Percentiles rank a stretch among this genome's conserved stretches.
Evolutionary conservation across 2,888 invertebrate species (phyloP).

Genomic region (Thumatha senex): DNA sequence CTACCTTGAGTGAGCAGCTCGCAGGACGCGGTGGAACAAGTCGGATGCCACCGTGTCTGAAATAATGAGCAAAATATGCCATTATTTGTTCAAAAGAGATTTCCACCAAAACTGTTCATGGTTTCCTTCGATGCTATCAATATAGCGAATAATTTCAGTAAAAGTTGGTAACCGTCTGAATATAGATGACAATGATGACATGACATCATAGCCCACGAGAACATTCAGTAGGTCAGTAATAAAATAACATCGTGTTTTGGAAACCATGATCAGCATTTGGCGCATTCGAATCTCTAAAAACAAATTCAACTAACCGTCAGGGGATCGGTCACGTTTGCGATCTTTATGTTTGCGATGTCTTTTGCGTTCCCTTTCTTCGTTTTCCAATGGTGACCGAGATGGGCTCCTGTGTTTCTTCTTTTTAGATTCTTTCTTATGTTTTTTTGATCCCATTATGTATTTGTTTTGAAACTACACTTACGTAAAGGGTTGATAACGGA

Average conservation of each 20-base stretch:
- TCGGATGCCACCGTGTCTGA: slow-evolving; percentile 77
- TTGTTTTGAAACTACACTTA: background rate
- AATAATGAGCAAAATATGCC: slow-evolving; percentile 81
- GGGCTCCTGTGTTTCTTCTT: slow-evolving; percentile 86
- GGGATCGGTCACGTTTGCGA: slow-evolving; percentile 78
- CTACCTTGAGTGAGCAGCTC: slow-evolving; percentile 61
- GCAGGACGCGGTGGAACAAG: slow-evolving; percentile 64
- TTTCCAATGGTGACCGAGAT: slow-evolving; percentile 81
- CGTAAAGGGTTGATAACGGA: background rate
- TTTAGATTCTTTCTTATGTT: slow-evolving; percentile 87
- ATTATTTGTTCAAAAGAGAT: slow-evolving; percentile 70
- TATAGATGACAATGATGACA: background rate
- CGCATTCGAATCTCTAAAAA: slow-evolving; percentile 39
- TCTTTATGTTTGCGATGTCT: slow-evolving; percentile 82
- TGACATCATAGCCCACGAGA: background rate
- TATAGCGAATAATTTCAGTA: background rate
- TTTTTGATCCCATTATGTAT: slow-evolving; percentile 86
- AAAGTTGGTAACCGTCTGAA: background rate
- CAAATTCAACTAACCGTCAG: slow-evolving; percentile 80
- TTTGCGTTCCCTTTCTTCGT: slow-evolving; percentile 82
- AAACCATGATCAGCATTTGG: slow-evolving; percentile 57
- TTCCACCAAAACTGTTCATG: slow-evolving; percentile 54
- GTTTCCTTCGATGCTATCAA: slow-evolving; percentile 36
- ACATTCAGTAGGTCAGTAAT: background rate
- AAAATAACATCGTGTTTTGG: slow-evolving; percentile 9